Conservation (phyloP, 2,888 invertebrate species). For the Ectemnius cavifrons region DNA sequence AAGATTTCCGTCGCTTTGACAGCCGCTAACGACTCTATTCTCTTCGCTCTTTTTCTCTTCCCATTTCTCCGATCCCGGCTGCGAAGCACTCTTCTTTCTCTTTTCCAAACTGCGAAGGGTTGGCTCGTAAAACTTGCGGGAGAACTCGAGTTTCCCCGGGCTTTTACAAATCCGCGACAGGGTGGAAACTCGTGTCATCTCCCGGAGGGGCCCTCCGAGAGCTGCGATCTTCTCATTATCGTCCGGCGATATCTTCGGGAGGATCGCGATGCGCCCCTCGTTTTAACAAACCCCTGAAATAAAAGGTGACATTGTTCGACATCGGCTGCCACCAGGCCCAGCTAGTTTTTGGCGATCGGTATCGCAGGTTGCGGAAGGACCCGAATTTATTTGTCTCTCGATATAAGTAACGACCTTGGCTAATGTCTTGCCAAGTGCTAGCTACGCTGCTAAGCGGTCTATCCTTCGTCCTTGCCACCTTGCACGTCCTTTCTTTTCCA, state of each 20-base stretch:
- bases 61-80: slow-evolving; percentile 5
- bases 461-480: slow-evolving; percentile 22
- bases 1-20: slow-evolving; percentile 53
- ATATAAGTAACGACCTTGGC: slow-evolving; percentile 51
- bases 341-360: slow-evolving; percentile 7
- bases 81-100: neutral
- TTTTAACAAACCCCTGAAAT: slow-evolving; percentile 32
- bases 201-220: slow-evolving; percentile 13
- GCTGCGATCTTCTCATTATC: slow-evolving; percentile 41
- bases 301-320: slow-evolving; percentile 51
- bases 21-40: slow-evolving; percentile 62
- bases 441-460: slow-evolving; percentile 12
- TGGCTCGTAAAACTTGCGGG: slow-evolving; percentile 62
- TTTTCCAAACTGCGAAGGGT: slow-evolving; percentile 60
- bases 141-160: slow-evolving; percentile 34
- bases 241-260: slow-evolving; percentile 32
- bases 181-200: slow-evolving; percentile 41
- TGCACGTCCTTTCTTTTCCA: slow-evolving; percentile 2
- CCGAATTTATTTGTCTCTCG: slow-evolving; percentile 56
- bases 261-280: slow-evolving; percentile 38
- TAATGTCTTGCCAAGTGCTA: slow-evolving; percentile 9
- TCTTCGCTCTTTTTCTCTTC: slow-evolving; percentile 28
- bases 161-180: slow-evolving; percentile 41
- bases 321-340: slow-evolving; percentile 60
- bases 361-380: slow-evolving; percentile 41